These are phyloP conservation scores for Glyphotaelius pellucidus DNA, from an alignment of 2,888 invertebrate species.

Conservation along the genomic window DNA sequence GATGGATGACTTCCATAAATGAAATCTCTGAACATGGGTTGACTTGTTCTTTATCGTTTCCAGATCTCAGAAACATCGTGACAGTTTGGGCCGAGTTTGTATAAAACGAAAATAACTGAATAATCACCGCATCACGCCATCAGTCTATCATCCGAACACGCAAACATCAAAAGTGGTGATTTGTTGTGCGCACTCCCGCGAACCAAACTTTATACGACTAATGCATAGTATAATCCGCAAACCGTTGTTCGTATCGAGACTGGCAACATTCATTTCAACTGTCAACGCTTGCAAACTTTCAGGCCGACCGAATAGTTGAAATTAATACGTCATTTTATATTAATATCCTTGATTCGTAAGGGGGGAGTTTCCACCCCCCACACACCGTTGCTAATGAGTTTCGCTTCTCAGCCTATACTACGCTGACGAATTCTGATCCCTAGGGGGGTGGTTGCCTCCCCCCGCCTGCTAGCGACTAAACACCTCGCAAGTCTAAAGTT, in stretches of 20 bases:
- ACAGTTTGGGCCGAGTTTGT: not conserved
- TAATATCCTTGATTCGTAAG: constrained; percentile 36
- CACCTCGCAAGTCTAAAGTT: constrained; percentile 9
- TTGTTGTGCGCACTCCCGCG: too few species aligned
- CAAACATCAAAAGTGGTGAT: not conserved
- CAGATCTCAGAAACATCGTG: not conserved
- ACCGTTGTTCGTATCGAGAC: constrained; percentile 10
- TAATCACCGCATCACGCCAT: not conserved
- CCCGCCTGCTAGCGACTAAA: not conserved
- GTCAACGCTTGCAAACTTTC: constrained; percentile 37
- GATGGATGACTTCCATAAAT: not conserved
- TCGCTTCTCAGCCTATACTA: constrained; percentile 6
- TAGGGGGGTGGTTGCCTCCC: not conserved
- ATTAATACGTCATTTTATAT: constrained; percentile 57
- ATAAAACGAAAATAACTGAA: not conserved
- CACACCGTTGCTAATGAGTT: constrained; percentile 39
- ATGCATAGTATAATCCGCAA: not conserved
- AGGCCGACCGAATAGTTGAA: constrained; percentile 50
- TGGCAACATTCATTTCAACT: constrained; percentile 44
- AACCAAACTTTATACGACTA: not conserved
- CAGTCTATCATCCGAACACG: not conserved
- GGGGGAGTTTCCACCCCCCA: constrained; percentile 9
- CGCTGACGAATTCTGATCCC: not conserved
- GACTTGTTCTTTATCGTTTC: not conserved
- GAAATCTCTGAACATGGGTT: not conserved